Conservation (phyloP, 2,888 invertebrate genomes). For the Mycalesis mineus region DNA sequence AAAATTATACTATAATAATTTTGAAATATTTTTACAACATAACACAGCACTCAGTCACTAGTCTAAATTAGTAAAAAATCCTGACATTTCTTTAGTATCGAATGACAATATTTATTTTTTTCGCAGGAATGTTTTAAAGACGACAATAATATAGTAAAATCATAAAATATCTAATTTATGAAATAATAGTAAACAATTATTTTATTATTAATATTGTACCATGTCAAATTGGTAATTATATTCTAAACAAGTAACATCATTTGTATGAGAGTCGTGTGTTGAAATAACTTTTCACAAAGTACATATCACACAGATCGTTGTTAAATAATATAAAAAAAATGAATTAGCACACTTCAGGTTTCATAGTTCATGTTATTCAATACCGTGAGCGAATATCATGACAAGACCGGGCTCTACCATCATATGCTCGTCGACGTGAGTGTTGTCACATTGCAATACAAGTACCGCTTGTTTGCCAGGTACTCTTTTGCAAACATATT, state of each 20-base stretch:
- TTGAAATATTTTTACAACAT: slow-evolving; percentile 17
- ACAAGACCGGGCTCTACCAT: slow-evolving; percentile 97
- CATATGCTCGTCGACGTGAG: slow-evolving; percentile 96
- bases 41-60: slow-evolving; percentile 28
- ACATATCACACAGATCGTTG: neutral
- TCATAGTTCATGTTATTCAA: slow-evolving; percentile 78
- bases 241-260: slow-evolving; percentile 8
- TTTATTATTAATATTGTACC: slow-evolving; percentile 22
- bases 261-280: neutral
- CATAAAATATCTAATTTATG: neutral
- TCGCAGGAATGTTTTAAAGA: slow-evolving; percentile 25
- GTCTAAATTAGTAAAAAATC: slow-evolving; percentile 20
- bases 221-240: slow-evolving; percentile 4
- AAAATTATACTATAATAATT: neutral
- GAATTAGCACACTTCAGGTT: slow-evolving; percentile 2
- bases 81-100: neutral
- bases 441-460: slow-evolving; percentile 95
- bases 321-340: neutral
- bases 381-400: slow-evolving; percentile 99
- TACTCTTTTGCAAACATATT: slow-evolving; percentile 95
- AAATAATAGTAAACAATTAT: neutral
- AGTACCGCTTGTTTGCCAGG: slow-evolving; percentile 97
- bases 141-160: too few relatives aligned
- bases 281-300: neutral
- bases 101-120: neutral